A percentile compares a stretch with the other conserved stretches of the same genome.
These are phyloP conservation scores for Rutilus rutilus DNA, from an alignment of 2,113 vertebrate genomes.

Conservation along the genomic window DNA sequence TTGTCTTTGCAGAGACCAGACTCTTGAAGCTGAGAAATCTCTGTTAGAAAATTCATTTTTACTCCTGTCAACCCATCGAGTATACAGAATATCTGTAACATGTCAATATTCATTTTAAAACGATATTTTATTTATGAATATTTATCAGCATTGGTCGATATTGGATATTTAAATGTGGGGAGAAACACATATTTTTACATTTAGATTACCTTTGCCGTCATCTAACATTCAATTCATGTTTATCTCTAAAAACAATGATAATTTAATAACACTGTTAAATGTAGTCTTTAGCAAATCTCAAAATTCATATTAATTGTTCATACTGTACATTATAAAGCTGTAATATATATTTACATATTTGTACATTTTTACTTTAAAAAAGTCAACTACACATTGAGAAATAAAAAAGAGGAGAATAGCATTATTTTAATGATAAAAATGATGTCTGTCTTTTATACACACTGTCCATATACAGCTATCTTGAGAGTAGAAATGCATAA, in stretches of 20 bases:
- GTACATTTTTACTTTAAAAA: background rate
- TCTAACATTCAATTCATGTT: background rate
- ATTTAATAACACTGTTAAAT: background rate
- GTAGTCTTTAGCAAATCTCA: background rate
- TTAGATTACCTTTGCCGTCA: background rate
- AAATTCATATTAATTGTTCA: background rate
- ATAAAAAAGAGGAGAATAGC: background rate
- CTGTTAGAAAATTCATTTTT: background rate
- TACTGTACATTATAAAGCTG: too few species aligned
- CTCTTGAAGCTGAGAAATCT: background rate
- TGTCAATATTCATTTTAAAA: too few species aligned
- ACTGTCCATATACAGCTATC: slow-evolving; percentile 14
- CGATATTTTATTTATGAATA: too few species aligned
- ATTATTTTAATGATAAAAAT: slow-evolving; percentile 15
- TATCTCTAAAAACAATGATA: background rate
- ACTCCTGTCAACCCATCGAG: background rate
- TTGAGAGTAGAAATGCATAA: slow-evolving; percentile 54
- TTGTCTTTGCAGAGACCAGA: slow-evolving; percentile 42
- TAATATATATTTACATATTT: background rate
- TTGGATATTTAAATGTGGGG: too few species aligned
- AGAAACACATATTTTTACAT: background rate
- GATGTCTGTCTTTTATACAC: slow-evolving; percentile 31
- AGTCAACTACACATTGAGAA: background rate
- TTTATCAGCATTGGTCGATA: too few species aligned
- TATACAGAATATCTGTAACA: background rate